Evolutionary conservation across 2,113 vertebrate genomes (phyloP).

Genomic region (Ivindomyrus marchei): DNA sequence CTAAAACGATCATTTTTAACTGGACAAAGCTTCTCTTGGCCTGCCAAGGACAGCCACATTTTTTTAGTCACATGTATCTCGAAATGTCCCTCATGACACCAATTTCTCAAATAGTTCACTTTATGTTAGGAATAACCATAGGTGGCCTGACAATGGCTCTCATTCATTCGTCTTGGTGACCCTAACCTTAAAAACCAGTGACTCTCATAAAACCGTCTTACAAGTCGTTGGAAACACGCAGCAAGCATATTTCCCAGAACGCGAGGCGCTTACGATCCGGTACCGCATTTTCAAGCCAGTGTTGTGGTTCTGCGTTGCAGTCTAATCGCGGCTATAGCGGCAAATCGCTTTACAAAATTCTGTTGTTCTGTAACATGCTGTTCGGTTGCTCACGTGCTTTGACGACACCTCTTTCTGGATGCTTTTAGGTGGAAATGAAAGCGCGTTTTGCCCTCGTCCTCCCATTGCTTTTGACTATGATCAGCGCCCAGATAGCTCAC

Average conservation of each 20-base stretch:
- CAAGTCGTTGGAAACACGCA: constrained; percentile 17
- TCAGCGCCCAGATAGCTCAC: constrained; percentile 68
- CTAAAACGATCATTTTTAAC: not conserved
- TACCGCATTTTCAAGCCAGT: not conserved
- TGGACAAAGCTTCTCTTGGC: not conserved
- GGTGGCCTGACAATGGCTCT: constrained; percentile 39
- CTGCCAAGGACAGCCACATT: constrained; percentile 9
- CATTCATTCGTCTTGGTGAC: constrained; percentile 39
- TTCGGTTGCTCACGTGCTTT: not conserved
- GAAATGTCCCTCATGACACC: constrained; percentile 54
- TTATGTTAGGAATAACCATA: constrained; percentile 53
- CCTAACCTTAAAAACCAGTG: constrained; percentile 23
- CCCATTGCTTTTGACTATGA: constrained; percentile 37
- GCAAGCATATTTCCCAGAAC: not conserved
- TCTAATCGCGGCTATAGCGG: not conserved
- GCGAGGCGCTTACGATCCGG: not conserved
- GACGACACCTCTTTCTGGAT: not conserved
- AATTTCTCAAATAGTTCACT: constrained; percentile 57
- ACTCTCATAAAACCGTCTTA: constrained; percentile 33
- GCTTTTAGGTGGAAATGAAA: constrained; percentile 47
- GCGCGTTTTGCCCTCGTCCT: constrained; percentile 31
- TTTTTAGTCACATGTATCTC: constrained; percentile 36
- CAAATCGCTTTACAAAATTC: not conserved
- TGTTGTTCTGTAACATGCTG: not conserved
- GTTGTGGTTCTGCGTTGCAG: not conserved